phyloP scores from a whole-genome alignment of 2,888 invertebrate species.

The Cephus rjabovi region DNA sequence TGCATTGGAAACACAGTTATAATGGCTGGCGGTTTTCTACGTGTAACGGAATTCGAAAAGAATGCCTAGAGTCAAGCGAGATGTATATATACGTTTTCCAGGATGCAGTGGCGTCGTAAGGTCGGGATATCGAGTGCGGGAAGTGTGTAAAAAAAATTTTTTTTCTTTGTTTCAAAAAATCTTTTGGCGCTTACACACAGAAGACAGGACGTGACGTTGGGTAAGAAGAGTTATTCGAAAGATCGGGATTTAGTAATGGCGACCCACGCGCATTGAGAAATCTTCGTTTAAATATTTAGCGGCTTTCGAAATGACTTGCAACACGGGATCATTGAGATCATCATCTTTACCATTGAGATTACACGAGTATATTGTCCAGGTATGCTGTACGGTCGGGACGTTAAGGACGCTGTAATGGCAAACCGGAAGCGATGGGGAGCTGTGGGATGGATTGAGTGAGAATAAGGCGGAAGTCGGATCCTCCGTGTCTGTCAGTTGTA shows the following conservation, averaged over 20 bases:
- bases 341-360: background rate
- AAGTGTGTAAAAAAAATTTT: conserved; percentile 1
- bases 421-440: background rate
- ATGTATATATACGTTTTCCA: conserved; percentile 28
- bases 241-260: background rate
- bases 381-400: background rate
- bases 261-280: background rate
- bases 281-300: background rate
- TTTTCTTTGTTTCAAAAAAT: background rate
- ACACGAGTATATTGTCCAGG: background rate
- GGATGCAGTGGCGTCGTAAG: conserved; percentile 1
- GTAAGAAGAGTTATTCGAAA: background rate
- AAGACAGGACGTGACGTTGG: background rate
- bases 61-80: conserved; percentile 9
- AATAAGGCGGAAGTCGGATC: background rate
- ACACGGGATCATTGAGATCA: background rate
- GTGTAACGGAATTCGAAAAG: conserved; percentile 33
- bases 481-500: background rate
- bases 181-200: background rate
- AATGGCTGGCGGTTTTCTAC: conserved; percentile 25
- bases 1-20: conserved; percentile 41
- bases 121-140: conserved; percentile 19
- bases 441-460: background rate
- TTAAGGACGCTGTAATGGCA: background rate
- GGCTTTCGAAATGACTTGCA: background rate